phyloP scores from a whole-genome alignment of 2,888 invertebrate genomes.

The Tinea semifulvella region DNA sequence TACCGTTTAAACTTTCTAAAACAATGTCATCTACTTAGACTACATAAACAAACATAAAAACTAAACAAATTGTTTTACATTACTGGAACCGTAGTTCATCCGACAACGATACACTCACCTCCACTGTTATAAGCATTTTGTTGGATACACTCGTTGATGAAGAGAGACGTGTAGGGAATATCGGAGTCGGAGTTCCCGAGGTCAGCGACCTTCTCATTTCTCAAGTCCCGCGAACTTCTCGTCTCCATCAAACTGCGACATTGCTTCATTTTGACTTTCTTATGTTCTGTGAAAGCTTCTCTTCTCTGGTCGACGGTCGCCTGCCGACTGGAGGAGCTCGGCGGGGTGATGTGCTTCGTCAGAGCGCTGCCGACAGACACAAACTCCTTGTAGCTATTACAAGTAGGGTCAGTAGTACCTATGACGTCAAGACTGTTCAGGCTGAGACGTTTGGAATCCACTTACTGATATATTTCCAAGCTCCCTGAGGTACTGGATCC shows the following conservation, averaged over 20 bases:
- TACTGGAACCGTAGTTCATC: too few species aligned
- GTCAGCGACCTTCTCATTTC: constrained; percentile 35
- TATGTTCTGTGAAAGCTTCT: constrained; percentile 48
- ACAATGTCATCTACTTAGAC: too few species aligned
- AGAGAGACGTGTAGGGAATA: constrained; percentile 48
- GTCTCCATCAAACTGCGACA: constrained; percentile 43
- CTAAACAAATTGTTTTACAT: too few species aligned
- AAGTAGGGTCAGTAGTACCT: too few species aligned
- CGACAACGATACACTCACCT: constrained; percentile 43
- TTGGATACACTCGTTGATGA: constrained; percentile 45
- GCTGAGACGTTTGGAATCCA: background rate
- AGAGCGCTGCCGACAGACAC: constrained; percentile 69
- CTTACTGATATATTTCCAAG: constrained; percentile 75
- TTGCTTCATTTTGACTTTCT: constrained; percentile 49
- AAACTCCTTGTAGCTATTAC: too few species aligned
- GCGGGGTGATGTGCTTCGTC: constrained; percentile 75
- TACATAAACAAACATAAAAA: too few species aligned
- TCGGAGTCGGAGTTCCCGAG: constrained; percentile 51
- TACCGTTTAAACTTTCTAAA: constrained; percentile 69
- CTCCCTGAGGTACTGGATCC: constrained; percentile 71
- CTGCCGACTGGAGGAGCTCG: constrained; percentile 50
- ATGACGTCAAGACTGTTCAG: too few species aligned
- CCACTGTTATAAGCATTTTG: constrained; percentile 48
- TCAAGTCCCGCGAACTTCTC: constrained; percentile 42
- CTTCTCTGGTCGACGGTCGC: constrained; percentile 40